Conservation (phyloP, 37 sponge, comb jelly and placozoan genomes). For the Lycopodina hypogea region DNA sequence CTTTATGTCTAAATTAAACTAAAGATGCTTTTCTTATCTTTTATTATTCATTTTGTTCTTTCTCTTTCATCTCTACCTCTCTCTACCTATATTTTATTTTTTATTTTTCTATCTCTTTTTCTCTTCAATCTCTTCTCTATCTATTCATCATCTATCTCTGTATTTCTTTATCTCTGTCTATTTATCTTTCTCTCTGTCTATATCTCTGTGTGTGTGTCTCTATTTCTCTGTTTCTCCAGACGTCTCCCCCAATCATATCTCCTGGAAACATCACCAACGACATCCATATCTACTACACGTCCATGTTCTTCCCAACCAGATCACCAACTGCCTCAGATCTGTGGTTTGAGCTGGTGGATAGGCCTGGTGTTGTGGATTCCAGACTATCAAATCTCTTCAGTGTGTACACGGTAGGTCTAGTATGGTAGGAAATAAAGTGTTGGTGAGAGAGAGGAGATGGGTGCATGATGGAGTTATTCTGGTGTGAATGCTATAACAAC, state of each 20-base stretch:
- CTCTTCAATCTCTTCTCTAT: too few relatives aligned
- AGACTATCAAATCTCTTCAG: neutral
- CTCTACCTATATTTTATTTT: too few relatives aligned
- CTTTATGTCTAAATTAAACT: too few relatives aligned
- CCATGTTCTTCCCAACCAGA: conserved; percentile 23
- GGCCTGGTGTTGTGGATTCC: neutral
- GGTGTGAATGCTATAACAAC: neutral
- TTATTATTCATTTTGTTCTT: too few relatives aligned
- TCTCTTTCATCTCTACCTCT: too few relatives aligned
- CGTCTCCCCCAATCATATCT: neutral
- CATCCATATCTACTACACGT: conserved; percentile 50
- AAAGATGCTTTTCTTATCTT: too few relatives aligned
- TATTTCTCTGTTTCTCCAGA: neutral
- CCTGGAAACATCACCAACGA: neutral
- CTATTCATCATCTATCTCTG: too few relatives aligned
- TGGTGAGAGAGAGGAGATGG: too few relatives aligned
- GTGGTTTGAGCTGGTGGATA: conserved; percentile 45
- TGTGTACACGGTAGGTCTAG: neutral
- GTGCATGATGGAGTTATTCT: neutral
- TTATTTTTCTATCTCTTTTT: too few relatives aligned
- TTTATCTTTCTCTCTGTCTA: neutral
- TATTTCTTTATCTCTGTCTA: too few relatives aligned
- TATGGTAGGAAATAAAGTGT: neutral
- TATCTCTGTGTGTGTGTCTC: neutral
- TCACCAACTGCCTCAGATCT: neutral